Conservation (phyloP, 2,888 invertebrate species). For the Parelbella ahira region DNA sequence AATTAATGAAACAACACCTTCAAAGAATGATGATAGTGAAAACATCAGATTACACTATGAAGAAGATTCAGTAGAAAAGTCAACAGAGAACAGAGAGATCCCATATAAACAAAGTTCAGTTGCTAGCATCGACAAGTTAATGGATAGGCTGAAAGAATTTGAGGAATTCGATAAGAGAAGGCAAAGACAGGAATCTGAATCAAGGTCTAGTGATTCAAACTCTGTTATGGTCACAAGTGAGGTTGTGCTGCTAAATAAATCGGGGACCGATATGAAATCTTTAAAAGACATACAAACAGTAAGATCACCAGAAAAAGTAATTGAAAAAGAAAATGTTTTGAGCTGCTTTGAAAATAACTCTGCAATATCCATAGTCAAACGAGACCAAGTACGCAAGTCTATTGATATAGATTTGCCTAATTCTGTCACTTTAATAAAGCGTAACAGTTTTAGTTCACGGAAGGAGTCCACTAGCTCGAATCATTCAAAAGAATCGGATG, state of each 20-base stretch:
- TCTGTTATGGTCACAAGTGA: conserved; percentile 72
- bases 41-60: conserved; percentile 71
- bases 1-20: conserved; percentile 59
- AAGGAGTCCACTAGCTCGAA: conserved; percentile 75
- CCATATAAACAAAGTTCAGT: conserved; percentile 61
- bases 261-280: conserved; percentile 67
- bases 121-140: conserved; percentile 73
- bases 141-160: conserved; percentile 74
- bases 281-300: conserved; percentile 70
- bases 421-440: conserved; percentile 72
- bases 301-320: conserved; percentile 62
- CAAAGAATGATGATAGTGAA: conserved; percentile 68
- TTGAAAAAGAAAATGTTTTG: conserved; percentile 72
- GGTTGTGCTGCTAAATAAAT: conserved; percentile 69
- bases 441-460: conserved; percentile 66
- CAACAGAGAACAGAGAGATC: conserved; percentile 55
- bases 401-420: conserved; percentile 72
- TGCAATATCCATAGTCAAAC: conserved; percentile 74
- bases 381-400: conserved; percentile 70
- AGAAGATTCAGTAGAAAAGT: conserved; percentile 63
- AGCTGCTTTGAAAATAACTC: conserved; percentile 78
- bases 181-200: conserved; percentile 65
- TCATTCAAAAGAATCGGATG: conserved; percentile 69
- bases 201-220: conserved; percentile 56
- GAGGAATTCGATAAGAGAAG: conserved; percentile 74